Conservation (phyloP, 2,797 vertebrate genomes). For the Microhierax caerulescens region DNA sequence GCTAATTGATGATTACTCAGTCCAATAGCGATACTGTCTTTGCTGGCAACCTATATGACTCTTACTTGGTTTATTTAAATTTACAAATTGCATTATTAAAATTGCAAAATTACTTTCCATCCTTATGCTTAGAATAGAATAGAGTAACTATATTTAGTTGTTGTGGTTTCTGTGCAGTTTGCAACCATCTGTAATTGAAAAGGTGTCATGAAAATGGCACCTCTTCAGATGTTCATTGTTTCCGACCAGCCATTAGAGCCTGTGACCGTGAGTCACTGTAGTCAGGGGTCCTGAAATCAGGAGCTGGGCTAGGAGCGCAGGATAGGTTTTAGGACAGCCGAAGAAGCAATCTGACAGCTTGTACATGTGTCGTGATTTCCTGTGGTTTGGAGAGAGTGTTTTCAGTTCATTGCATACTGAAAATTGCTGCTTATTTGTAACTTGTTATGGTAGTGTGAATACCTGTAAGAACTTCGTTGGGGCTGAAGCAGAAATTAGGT, state of each 20-base stretch:
- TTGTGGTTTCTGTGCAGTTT: not conserved
- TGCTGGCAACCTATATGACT: not conserved
- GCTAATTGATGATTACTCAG: not conserved
- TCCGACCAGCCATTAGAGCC: not conserved
- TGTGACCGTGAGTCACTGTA: not conserved
- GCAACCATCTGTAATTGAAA: not conserved
- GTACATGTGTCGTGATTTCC: constrained; percentile 60
- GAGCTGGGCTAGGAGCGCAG: not conserved
- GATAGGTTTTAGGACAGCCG: not conserved
- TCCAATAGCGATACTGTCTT: not conserved
- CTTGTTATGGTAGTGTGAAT: accelerated
- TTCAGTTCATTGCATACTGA: accelerated
- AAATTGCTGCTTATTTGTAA: not conserved
- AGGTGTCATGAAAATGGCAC: not conserved
- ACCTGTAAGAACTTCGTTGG: accelerated
- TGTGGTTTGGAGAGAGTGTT: not conserved
- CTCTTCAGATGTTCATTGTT: not conserved
- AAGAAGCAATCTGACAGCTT: constrained; percentile 78
- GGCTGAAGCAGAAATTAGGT: not conserved
- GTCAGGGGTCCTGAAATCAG: not conserved
- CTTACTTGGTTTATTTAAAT: not conserved
- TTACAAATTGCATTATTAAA: not conserved
- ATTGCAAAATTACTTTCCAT: not conserved
- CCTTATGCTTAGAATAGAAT: not conserved
- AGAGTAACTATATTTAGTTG: not conserved